Base-by-base conservation (phyloP, 2,797 vertebrate species). In the Lepus townsendii region DNA sequence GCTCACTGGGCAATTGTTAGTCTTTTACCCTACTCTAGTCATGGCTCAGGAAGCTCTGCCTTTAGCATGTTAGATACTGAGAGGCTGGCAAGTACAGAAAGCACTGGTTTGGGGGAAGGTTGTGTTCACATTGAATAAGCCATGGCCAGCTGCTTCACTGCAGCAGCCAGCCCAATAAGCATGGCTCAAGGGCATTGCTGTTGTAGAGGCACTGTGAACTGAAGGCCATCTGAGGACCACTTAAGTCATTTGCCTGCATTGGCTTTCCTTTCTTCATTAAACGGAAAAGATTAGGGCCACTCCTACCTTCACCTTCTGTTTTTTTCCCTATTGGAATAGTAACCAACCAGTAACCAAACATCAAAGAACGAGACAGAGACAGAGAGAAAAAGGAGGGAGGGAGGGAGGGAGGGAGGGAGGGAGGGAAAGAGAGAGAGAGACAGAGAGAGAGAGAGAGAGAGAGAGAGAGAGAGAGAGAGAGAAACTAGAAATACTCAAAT, bases 201-300 rank as follows among this genome's bases (percentile, higher is more conserved):
- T 92, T 96, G 95, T 94, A 97, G 97, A 98, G 96, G 97, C 95
- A 97, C 93, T 95, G 91, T 96, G 94, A 98, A 92, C 95, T 91
- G 93, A 62, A 96, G 97, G 96, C 95, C 27, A 11, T 91, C 95
- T 86, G 92, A 95, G 94, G 95, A 96, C 75, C 83, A 79, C 42
- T 96, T 86, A 94, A 90, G 47, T 95, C 93, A 76, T 95, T 82
- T 96, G 86, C 69, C 94, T 97, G 85, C 62, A 75, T 62, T 66
- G 65, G 57, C 54, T 85, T 96, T 96, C 71, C 90, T 95, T 96
- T 96, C 94, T 96, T 94, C 83, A 96, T 0, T 76, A 84, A 94
- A 95, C 66, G 72, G 91, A 63, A 84, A 76, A 97, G 87, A 80
- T 87, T 17, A 13, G 80, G 65, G 72, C 22, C 78, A 88, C 62